Evolutionary conservation across 2,888 invertebrate genomes (phyloP).

Genomic region (Hypsopygia costalis): DNA sequence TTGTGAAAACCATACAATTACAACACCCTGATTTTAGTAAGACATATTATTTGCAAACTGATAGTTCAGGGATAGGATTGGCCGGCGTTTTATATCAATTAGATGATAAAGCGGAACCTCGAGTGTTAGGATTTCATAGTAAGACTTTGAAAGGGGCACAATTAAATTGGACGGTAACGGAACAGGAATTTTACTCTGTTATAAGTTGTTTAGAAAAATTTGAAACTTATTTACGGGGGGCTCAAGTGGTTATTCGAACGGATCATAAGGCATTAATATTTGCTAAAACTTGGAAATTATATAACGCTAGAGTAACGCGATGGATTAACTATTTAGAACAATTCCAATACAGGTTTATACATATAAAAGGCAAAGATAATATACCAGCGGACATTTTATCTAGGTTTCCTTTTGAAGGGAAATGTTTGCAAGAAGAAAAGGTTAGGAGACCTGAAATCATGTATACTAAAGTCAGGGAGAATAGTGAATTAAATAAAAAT

Average conservation of each 20-base stretch:
- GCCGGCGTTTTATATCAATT: slow-evolving; percentile 22
- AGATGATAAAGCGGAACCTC: slow-evolving; percentile 11
- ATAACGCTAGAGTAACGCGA: too few relatives aligned
- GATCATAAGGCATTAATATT: slow-evolving; percentile 24
- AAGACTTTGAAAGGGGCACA: slow-evolving; percentile 10
- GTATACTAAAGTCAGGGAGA: too few relatives aligned
- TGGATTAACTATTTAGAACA: too few relatives aligned
- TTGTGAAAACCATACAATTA: slow-evolving; percentile 10
- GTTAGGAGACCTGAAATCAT: too few relatives aligned
- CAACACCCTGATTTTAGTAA: slow-evolving; percentile 15
- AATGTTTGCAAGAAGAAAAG: too few relatives aligned
- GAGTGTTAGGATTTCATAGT: slow-evolving; percentile 20
- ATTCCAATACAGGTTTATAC: too few relatives aligned
- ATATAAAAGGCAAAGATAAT: too few relatives aligned
- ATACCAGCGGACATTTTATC: too few relatives aligned
- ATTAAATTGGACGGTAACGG: slow-evolving; percentile 21
- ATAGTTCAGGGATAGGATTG: slow-evolving; percentile 18
- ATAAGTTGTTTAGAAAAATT: slow-evolving; percentile 22
- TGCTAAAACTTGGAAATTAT: slow-evolving; percentile 11
- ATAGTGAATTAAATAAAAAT: too few relatives aligned
- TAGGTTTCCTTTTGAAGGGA: too few relatives aligned
- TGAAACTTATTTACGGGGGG: slow-evolving; percentile 24
- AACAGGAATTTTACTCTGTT: slow-evolving; percentile 25
- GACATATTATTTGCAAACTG: slow-evolving; percentile 22
- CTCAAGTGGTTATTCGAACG: slow-evolving; percentile 18